Conservation (phyloP, 2,797 vertebrate species). For the Gallinago stenura region DNA sequence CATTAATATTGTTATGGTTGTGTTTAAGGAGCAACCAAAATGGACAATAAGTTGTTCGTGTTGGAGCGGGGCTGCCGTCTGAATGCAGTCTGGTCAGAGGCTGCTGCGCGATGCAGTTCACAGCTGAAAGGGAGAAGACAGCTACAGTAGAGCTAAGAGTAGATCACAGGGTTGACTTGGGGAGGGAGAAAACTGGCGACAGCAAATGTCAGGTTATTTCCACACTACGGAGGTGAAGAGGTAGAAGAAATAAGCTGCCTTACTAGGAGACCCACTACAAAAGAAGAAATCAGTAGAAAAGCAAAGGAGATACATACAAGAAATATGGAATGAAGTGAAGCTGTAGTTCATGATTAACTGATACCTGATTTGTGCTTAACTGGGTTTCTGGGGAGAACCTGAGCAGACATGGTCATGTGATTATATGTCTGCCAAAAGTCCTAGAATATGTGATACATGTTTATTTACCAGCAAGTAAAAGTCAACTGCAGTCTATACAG, state of each 20-base stretch:
- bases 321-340: background rate
- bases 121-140: background rate
- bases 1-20: background rate
- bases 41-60: background rate
- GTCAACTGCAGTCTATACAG: background rate
- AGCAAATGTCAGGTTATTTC: background rate
- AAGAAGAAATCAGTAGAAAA: background rate
- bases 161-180: background rate
- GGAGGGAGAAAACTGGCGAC: background rate
- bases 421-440: background rate
- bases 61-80: background rate
- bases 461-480: background rate
- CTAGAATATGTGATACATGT: background rate
- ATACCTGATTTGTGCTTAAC: background rate
- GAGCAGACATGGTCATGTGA: background rate
- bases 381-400: background rate
- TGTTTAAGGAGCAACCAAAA: background rate
- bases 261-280: background rate
- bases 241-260: background rate
- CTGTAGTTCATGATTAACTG: background rate
- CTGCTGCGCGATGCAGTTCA: background rate
- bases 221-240: background rate
- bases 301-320: rapidly evolving
- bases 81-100: background rate
- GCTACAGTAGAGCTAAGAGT: too few species aligned